These are phyloP conservation scores for Porites divaricata DNA, from an alignment of 92 coral and sea anemone genomes.

Conservation along the genomic window DNA sequence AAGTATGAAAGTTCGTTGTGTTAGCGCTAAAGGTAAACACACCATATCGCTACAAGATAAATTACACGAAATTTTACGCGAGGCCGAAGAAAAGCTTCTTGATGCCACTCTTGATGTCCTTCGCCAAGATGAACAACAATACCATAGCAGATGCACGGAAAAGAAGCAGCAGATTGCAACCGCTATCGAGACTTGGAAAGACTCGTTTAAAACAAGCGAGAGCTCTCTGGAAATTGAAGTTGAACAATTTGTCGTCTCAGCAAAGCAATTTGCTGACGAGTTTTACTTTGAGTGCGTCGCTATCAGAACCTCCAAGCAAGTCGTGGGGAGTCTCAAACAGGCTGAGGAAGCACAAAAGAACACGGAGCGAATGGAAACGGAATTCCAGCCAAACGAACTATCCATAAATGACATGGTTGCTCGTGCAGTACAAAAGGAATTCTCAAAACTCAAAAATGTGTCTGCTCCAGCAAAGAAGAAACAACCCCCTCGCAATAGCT, in stretches of 20 bases:
- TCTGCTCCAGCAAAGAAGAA: too few species aligned
- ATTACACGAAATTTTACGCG: not conserved
- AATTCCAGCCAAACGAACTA: not conserved
- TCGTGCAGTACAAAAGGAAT: not conserved
- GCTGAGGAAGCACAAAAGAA: not conserved
- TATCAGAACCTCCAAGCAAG: not conserved
- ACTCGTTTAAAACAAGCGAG: not conserved
- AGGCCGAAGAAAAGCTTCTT: not conserved
- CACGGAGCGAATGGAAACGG: not conserved
- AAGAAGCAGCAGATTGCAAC: not conserved
- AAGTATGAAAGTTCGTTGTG: too few species aligned
- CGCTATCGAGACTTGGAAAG: not conserved
- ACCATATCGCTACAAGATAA: not conserved
- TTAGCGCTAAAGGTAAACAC: not conserved
- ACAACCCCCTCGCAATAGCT: not conserved
- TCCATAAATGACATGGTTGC: slow-evolving; percentile 1
- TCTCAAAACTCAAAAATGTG: not conserved
- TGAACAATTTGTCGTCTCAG: not conserved
- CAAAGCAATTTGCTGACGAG: not conserved
- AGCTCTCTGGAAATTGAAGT: not conserved
- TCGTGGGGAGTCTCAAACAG: not conserved
- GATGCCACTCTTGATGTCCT: not conserved
- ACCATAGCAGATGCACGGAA: not conserved
- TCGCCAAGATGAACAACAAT: not conserved
- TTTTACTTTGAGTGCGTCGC: not conserved